Conservation (phyloP, 2,113 vertebrate genomes). For the Pantherophis guttatus region DNA sequence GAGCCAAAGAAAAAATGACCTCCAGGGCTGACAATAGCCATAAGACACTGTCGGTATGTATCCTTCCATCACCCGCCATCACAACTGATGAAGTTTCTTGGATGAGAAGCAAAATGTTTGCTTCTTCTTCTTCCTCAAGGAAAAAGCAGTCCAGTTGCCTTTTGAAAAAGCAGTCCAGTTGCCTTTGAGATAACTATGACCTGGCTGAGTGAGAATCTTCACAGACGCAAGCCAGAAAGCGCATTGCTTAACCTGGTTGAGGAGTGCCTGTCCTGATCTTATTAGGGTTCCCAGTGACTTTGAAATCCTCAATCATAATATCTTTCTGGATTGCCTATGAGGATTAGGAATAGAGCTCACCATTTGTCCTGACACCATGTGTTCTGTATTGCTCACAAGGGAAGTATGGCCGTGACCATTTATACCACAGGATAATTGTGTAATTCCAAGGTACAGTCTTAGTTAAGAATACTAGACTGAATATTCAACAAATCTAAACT, state of each 20-base stretch:
- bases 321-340: not conserved
- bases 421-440: not conserved
- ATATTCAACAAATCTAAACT: not conserved
- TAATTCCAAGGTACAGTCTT: not conserved
- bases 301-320: not conserved
- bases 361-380: not conserved
- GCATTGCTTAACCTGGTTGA: not conserved
- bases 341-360: not conserved
- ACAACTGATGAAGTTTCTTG: not conserved
- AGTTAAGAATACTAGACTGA: not conserved
- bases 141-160: not conserved
- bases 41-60: not conserved
- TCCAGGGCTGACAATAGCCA: not conserved
- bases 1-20: too few species aligned
- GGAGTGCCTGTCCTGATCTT: not conserved
- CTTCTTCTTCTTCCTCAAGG: not conserved
- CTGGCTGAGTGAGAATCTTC: not conserved
- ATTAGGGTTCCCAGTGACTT: not conserved
- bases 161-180: not conserved
- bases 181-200: not conserved
- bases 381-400: not conserved
- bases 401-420: not conserved
- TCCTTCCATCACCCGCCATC: not conserved
- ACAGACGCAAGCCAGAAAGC: not conserved
- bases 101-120: not conserved